Base-by-base conservation (phyloP, 2,113 vertebrate species). In the Sula dactylatra region DNA sequence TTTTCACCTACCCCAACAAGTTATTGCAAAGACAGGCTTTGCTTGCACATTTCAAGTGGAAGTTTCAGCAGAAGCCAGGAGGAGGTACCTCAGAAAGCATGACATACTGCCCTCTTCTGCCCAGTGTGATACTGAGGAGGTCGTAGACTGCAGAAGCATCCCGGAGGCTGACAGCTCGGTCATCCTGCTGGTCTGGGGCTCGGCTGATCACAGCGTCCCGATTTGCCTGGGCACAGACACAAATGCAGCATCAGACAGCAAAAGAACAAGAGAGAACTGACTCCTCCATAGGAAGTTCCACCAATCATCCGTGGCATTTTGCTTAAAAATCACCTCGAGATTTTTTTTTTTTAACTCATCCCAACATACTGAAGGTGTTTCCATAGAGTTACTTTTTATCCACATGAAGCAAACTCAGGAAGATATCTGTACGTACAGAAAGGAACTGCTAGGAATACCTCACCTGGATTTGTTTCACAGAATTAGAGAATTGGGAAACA, bases 31-130 rank as follows among this genome's bases (percentile, higher is more conserved):
- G 31, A 62, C 13, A 10, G 25, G 27, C 31, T 91, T 12, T 74
- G 47, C 32, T 74, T 45, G 38, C 7, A 6, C 3, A 2, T 69
- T 71, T 49, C 45, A 6, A 66, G 47, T 15, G 17, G 3, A 31
- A 62, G n/a, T 54, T 65, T 34, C 2, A 3, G 55, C 26, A 92
- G 70, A 54, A 93, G 29, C 3, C 2, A n/a, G 3, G 29, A 67
- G 36, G 19, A 45, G 50, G 76, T 98, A 99, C 99, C 99, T 99
- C 99, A 9, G 99, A 99, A 21, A 99, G 98, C 99, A 99, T 99
- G 97, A 97, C 97, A 49, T 99, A 99, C 99, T 99, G 99, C 98
- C 99, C 99, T 97, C 99, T 99, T 97, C 99, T 99, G 98, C 99
- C 99, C 99, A 99, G 98, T 1, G 99, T 99, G 91, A 99, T 99